Conservation (phyloP, 2,113 vertebrate species). For the Conger conger region DNA sequence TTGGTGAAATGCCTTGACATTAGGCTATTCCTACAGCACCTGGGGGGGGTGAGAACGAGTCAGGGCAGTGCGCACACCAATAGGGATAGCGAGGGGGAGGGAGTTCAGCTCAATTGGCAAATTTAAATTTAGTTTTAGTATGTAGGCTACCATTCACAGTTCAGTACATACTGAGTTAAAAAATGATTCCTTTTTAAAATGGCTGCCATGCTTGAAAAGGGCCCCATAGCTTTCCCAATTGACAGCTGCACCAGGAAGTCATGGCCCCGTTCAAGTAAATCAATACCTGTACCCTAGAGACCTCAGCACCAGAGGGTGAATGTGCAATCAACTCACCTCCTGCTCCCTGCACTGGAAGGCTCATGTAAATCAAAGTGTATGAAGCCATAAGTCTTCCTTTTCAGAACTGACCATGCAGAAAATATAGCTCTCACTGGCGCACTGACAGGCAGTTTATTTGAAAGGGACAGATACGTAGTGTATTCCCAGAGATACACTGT, state of each 20-base stretch:
- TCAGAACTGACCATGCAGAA: background rate
- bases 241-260: conserved; percentile 27
- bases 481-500: too few species aligned
- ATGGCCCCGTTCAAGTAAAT: conserved; percentile 25
- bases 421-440: background rate
- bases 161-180: too few species aligned
- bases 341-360: background rate
- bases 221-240: conserved; percentile 21
- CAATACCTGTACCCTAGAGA: conserved; percentile 10
- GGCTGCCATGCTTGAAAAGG: conserved; percentile 21
- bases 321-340: background rate
- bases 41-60: too few species aligned
- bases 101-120: too few species aligned
- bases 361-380: background rate
- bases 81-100: too few species aligned
- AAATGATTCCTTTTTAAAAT: too few species aligned
- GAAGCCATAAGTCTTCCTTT: background rate
- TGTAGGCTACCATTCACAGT: too few species aligned
- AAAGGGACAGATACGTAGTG: too few species aligned
- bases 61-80: too few species aligned
- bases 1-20: too few species aligned
- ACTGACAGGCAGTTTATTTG: background rate
- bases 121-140: too few species aligned
- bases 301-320: background rate
- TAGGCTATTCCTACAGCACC: too few species aligned